These are phyloP conservation scores for Neuroscelio doddi DNA, from an alignment of 2,888 invertebrate species.

Conservation along the genomic window DNA sequence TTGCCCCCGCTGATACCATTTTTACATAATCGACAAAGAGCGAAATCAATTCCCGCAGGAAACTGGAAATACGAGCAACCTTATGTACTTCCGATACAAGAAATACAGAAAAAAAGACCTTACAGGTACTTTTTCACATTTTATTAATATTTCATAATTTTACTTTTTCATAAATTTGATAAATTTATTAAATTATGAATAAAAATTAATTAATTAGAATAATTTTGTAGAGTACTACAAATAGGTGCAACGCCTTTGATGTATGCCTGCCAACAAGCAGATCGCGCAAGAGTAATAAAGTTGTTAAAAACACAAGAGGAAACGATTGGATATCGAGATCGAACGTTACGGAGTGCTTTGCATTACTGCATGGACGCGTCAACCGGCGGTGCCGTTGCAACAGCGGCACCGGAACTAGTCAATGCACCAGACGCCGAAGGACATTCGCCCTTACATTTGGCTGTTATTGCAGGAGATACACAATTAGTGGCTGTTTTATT, in stretches of 20 bases:
- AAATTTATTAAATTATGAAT: too few species aligned
- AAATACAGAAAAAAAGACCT: conserved; percentile 59
- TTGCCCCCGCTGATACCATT: conserved; percentile 64
- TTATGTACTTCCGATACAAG: conserved; percentile 46
- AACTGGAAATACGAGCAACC: conserved; percentile 47
- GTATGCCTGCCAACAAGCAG: conserved; percentile 93
- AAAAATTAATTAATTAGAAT: too few species aligned
- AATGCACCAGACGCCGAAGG: conserved; percentile 93
- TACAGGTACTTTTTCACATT: conserved; percentile 58
- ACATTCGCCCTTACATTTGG: conserved; percentile 94
- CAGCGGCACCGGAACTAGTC: conserved; percentile 89
- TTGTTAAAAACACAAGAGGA: conserved; percentile 81
- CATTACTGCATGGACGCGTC: conserved; percentile 90
- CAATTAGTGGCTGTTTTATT: conserved; percentile 89
- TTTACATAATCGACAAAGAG: conserved; percentile 52
- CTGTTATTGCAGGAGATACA: conserved; percentile 94
- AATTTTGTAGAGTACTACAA: conserved; percentile 66
- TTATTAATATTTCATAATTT: too few species aligned
- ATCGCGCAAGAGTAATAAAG: conserved; percentile 83
- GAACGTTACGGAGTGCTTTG: conserved; percentile 88
- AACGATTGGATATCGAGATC: conserved; percentile 82
- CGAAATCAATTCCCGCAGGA: conserved; percentile 43
- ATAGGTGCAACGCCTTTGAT: conserved; percentile 88
- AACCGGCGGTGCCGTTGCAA: conserved; percentile 79
- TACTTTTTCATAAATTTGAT: too few species aligned